phyloP scores from a whole-genome alignment of 2,797 vertebrate genomes.

The Coluber constrictor region DNA sequence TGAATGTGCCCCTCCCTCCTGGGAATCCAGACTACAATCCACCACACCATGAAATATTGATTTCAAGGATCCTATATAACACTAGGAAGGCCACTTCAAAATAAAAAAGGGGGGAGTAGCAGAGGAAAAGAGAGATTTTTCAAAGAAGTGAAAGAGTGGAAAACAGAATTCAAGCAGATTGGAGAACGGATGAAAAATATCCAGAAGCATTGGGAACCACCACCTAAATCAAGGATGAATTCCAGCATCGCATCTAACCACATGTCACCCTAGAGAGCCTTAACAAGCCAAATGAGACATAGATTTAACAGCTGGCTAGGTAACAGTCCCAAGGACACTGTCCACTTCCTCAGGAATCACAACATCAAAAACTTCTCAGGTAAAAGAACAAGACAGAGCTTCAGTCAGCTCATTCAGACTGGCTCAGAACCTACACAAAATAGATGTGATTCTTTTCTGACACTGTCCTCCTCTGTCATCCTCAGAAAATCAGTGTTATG shows the following conservation, averaged over 20 bases:
- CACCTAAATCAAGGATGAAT: not conserved
- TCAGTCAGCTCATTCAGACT: not conserved
- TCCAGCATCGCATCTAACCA: not conserved
- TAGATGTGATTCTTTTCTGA: not conserved
- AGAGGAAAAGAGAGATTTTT: not conserved
- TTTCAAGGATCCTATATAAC: conserved; percentile 1
- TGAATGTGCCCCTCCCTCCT: not conserved
- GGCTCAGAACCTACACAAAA: not conserved
- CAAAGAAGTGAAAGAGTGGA: not conserved
- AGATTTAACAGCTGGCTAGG: not conserved
- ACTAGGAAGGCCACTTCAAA: not conserved
- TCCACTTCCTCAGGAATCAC: not conserved
- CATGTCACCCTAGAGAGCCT: not conserved
- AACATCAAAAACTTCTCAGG: not conserved
- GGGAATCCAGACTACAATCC: not conserved
- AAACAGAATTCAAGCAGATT: conserved; percentile 28
- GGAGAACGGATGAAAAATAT: not conserved
- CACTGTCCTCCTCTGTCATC: no score
- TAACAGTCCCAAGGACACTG: not conserved
- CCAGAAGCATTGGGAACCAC: not conserved
- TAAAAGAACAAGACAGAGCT: not conserved
- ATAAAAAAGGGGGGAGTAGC: not conserved
- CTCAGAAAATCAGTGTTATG: not conserved
- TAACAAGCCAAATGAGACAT: not conserved
- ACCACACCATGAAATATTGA: conserved; percentile 5